A percentile compares a stretch with the other conserved stretches of the same genome.
Evolutionary conservation across 1,140 invertebrate species (phyloP).

Genomic region (Aradophagus sp.): DNA sequence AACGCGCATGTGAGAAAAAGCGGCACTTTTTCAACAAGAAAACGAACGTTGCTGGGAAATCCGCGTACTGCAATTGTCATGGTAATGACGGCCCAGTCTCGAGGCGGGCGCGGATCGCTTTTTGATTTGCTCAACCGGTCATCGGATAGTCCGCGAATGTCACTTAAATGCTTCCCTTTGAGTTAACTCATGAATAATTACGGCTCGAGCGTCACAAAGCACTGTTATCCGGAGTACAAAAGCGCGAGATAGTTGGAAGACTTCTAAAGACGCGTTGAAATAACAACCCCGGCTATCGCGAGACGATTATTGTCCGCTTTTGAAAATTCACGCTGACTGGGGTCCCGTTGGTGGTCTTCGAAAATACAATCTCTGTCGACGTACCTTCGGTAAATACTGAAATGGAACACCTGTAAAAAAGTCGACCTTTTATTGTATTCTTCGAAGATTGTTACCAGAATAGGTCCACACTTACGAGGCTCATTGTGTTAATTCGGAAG

Average conservation of each 20-base stretch:
- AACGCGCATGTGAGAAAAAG: no score
- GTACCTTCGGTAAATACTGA: no score
- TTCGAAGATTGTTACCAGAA: conserved; percentile 13
- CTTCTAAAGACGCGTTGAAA: conserved; percentile 62
- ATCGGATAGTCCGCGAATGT: conserved; percentile 42
- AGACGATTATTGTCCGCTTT: conserved; percentile 12
- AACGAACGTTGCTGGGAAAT: conserved; percentile 10
- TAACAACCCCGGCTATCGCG: conserved; percentile 61
- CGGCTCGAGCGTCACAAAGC: conserved; percentile 52
- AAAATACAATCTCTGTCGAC: no score
- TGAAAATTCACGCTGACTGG: not conserved
- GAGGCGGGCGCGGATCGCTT: no score
- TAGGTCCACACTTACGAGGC: conserved; percentile 45
- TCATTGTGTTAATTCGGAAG: conserved; percentile 57
- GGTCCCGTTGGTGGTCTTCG: conserved; percentile 14
- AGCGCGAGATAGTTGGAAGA: conserved; percentile 30
- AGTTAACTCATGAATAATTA: conserved; percentile 65
- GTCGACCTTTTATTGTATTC: not conserved
- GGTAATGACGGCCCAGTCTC: no score
- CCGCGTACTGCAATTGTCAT: conserved; percentile 30
- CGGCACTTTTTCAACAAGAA: conserved; percentile 14
- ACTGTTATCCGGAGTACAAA: conserved; percentile 17
- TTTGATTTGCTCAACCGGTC: no score
- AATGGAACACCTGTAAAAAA: no score
- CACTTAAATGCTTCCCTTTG: conserved; percentile 49